Evolutionary conservation across 1,140 invertebrate genomes (phyloP).

Genomic region (Drosophila carrolli): DNA sequence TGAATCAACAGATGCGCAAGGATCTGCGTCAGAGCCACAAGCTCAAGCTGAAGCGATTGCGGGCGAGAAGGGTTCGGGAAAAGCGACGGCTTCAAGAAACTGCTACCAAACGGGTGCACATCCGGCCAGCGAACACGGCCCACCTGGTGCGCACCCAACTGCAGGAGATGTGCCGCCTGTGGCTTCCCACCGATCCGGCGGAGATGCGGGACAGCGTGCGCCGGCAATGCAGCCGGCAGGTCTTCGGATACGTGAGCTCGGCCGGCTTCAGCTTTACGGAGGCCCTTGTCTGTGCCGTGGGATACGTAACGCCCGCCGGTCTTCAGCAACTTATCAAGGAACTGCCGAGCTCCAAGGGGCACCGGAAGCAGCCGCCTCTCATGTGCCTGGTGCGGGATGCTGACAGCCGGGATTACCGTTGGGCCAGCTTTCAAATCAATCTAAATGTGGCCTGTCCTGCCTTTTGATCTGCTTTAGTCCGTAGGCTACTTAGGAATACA

Average conservation of each 20-base stretch:
- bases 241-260: constrained; percentile 90
- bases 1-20: constrained; percentile 86
- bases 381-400: constrained; percentile 85
- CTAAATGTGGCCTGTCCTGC: constrained; percentile 38
- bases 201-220: constrained; percentile 85
- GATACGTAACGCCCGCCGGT: constrained; percentile 88
- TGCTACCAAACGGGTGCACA: constrained; percentile 66
- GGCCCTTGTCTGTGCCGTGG: constrained; percentile 88
- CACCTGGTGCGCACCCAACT: constrained; percentile 86
- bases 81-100: constrained; percentile 84
- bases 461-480: neutral
- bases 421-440: constrained; percentile 84
- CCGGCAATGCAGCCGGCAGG: constrained; percentile 87
- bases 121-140: constrained; percentile 77
- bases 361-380: constrained; percentile 40
- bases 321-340: constrained; percentile 66
- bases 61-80: constrained; percentile 86
- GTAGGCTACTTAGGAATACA: too few relatives aligned
- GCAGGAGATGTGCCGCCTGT: constrained; percentile 88
- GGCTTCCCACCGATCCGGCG: constrained; percentile 86
- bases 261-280: constrained; percentile 90
- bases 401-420: constrained; percentile 85
- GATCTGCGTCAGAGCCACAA: constrained; percentile 86
- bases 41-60: constrained; percentile 86
- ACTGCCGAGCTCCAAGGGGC: constrained; percentile 17